phyloP scores from a whole-genome alignment of 2,888 invertebrate genomes.

The Philonicus albiceps region DNA sequence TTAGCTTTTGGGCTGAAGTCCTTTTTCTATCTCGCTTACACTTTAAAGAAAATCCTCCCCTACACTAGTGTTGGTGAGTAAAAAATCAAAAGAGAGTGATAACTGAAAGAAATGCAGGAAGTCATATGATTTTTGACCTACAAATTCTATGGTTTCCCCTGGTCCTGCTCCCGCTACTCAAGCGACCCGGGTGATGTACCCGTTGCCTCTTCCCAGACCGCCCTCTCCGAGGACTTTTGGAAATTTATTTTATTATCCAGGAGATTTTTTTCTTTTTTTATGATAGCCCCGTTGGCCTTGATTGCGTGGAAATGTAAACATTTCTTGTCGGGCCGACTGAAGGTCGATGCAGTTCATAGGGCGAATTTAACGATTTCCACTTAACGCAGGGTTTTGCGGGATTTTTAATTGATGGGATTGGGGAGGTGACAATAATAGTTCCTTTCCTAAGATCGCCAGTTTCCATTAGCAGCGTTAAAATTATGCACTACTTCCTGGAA shows the following conservation, averaged over 20 bases:
- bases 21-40: background rate
- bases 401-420: too few relatives aligned
- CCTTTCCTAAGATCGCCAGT: too few relatives aligned
- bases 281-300: conserved; percentile 20
- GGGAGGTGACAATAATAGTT: too few relatives aligned
- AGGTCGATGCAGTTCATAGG: background rate
- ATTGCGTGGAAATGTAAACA: conserved; percentile 18
- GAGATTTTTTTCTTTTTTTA: conserved; percentile 28
- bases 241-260: background rate
- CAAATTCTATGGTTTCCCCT: conserved; percentile 32
- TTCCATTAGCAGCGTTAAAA: background rate
- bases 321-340: background rate
- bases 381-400: background rate
- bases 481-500: background rate
- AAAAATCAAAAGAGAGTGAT: background rate
- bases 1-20: background rate
- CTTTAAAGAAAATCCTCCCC: background rate
- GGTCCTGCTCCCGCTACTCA: background rate
- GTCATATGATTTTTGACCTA: conserved; percentile 49
- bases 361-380: background rate
- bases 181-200: background rate
- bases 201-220: background rate
- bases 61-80: background rate
- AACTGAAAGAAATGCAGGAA: conserved; percentile 37
- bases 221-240: background rate